These are phyloP conservation scores for Orthosia gothica DNA, from an alignment of 2,888 invertebrate species.

Conservation along the genomic window DNA sequence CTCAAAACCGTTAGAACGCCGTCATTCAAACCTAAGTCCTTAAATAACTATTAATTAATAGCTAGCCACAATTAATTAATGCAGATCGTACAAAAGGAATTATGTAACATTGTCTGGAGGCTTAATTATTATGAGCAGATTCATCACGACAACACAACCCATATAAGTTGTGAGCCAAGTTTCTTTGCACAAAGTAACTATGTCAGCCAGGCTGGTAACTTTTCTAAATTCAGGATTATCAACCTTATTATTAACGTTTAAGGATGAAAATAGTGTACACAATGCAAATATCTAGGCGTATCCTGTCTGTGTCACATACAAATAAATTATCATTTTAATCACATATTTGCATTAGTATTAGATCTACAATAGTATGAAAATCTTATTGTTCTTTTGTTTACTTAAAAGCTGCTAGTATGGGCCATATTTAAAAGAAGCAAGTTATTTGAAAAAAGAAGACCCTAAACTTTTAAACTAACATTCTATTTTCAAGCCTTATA, in stretches of 20 bases:
- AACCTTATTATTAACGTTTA: constrained; percentile 47
- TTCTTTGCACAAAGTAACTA: constrained; percentile 53
- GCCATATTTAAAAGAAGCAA: not conserved
- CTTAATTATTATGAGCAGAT: constrained; percentile 75
- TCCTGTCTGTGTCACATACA: constrained; percentile 72
- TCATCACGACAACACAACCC: constrained; percentile 54
- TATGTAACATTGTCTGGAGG: constrained; percentile 79
- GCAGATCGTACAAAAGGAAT: constrained; percentile 76
- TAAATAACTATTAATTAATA: constrained; percentile 49
- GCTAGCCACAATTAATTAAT: constrained; percentile 55
- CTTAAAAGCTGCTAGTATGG: not conserved
- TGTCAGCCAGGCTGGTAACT: constrained; percentile 38
- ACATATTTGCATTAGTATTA: constrained; percentile 69
- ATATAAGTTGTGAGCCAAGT: constrained; percentile 45
- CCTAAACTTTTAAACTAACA: not conserved
- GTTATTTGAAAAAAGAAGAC: constrained; percentile 11
- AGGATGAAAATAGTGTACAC: constrained; percentile 52
- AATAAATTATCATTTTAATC: constrained; percentile 85
- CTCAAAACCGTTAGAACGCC: constrained; percentile 12
- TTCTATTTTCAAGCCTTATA: not conserved
- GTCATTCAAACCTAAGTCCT: constrained; percentile 38
- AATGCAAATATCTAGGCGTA: constrained; percentile 72
- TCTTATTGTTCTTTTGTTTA: constrained; percentile 39
- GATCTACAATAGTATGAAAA: constrained; percentile 28
- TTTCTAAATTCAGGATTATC: constrained; percentile 32